Evolutionary conservation across 2,797 vertebrate genomes (phyloP).

Genomic region (Arctocebus calabarensis): DNA sequence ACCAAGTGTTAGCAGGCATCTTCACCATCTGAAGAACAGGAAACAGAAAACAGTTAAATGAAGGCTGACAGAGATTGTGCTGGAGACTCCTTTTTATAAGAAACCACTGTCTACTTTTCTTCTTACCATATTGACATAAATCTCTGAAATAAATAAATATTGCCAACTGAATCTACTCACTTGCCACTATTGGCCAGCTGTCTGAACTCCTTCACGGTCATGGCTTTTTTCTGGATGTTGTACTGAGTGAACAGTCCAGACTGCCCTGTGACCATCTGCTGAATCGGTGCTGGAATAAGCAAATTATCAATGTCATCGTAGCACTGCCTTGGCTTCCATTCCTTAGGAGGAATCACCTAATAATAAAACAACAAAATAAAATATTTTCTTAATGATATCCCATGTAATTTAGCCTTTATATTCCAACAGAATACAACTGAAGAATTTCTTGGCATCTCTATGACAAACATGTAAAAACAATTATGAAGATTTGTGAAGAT

Average conservation of each 20-base stretch:
- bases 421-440: slow-evolving; percentile 28
- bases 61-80: not conserved
- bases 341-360: slow-evolving; percentile 95
- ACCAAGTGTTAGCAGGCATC: not conserved
- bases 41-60: not conserved
- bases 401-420: slow-evolving; percentile 16
- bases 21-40: slow-evolving; percentile 46
- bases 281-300: slow-evolving; percentile 96
- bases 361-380: slow-evolving; percentile 73
- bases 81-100: not conserved
- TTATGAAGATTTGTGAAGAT: not conserved
- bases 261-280: slow-evolving; percentile 97
- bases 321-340: slow-evolving; percentile 96
- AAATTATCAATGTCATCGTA: slow-evolving; percentile 97
- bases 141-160: slow-evolving; percentile 11
- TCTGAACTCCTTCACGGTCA: slow-evolving; percentile 96
- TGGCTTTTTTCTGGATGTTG: slow-evolving; percentile 97
- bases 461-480: not conserved
- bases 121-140: not conserved
- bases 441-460: slow-evolving; percentile 35
- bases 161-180: slow-evolving; percentile 68
- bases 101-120: not conserved
- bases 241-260: slow-evolving; percentile 98
- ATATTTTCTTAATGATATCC: slow-evolving; percentile 44
- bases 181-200: slow-evolving; percentile 97